Conservation (phyloP, 2,797 vertebrate species). For the Novumbra hubbsi region DNA sequence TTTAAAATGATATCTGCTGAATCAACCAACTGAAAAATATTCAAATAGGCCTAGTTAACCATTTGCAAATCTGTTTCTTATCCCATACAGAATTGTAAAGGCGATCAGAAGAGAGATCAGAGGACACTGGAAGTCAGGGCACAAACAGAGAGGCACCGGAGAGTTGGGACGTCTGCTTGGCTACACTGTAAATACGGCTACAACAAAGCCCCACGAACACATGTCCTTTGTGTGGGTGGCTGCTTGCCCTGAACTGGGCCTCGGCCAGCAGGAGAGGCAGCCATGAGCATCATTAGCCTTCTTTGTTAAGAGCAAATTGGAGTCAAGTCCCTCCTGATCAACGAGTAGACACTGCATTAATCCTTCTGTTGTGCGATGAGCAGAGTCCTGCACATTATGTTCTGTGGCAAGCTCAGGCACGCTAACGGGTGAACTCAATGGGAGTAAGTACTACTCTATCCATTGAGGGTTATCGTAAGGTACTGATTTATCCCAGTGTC, state of each 20-base stretch:
- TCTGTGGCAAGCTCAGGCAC: slow-evolving; percentile 40
- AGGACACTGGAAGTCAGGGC: neutral
- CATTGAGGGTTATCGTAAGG: slow-evolving; percentile 58
- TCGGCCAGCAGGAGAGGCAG: slow-evolving; percentile 20
- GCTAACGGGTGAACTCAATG: slow-evolving; percentile 36
- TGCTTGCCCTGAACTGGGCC: slow-evolving; percentile 30
- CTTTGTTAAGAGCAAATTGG: slow-evolving; percentile 40
- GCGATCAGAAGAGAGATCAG: neutral
- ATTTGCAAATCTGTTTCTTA: slow-evolving; percentile 2
- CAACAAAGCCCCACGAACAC: slow-evolving; percentile 32
- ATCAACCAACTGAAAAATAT: neutral
- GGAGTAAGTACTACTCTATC: slow-evolving; percentile 55
- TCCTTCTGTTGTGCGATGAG: slow-evolving; percentile 49
- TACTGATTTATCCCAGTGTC: slow-evolving; percentile 72
- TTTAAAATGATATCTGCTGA: neutral
- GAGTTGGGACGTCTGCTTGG: neutral
- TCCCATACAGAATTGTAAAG: neutral
- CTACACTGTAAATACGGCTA: neutral
- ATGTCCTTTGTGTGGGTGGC: slow-evolving; percentile 38
- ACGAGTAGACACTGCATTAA: slow-evolving; percentile 43
- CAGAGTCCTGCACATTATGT: slow-evolving; percentile 29
- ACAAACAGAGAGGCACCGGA: neutral
- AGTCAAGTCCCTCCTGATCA: slow-evolving; percentile 48
- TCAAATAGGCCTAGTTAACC: neutral
- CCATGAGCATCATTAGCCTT: slow-evolving; percentile 49